These are phyloP conservation scores for Myanophis thanlyinensis DNA, from an alignment of 2,113 vertebrate species.

Conservation along the genomic window DNA sequence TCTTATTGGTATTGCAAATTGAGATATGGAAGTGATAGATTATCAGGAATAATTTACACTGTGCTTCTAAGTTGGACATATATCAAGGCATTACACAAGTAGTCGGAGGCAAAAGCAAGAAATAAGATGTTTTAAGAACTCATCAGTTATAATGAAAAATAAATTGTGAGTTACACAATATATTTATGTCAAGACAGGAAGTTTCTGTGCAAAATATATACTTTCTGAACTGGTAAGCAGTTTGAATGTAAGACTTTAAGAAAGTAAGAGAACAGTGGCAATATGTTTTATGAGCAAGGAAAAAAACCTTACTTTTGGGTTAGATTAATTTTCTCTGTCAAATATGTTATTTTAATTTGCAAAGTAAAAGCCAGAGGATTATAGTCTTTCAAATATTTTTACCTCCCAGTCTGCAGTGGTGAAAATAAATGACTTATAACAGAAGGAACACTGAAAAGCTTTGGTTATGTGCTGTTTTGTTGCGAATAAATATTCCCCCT, in stretches of 20 bases:
- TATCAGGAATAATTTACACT: not conserved
- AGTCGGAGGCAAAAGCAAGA: not conserved
- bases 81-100: not conserved
- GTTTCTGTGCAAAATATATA: not conserved
- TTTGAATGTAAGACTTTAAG: not conserved
- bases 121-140: not conserved
- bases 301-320: not conserved
- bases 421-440: constrained; percentile 9
- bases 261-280: not conserved
- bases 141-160: not conserved
- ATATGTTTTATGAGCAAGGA: not conserved
- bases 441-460: not conserved
- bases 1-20: not conserved
- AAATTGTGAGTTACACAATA: not conserved
- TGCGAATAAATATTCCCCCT: not conserved
- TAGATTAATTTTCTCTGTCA: constrained; percentile 9
- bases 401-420: not conserved
- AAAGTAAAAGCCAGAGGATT: constrained; percentile 8
- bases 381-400: constrained; percentile 8
- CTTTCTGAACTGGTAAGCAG: not conserved
- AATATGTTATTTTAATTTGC: not conserved
- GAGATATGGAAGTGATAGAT: not conserved
- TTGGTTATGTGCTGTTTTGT: constrained; percentile 2
- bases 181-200: not conserved
- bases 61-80: not conserved